Conservation (phyloP, 2,113 vertebrate species). For the Bothrops jararaca region DNA sequence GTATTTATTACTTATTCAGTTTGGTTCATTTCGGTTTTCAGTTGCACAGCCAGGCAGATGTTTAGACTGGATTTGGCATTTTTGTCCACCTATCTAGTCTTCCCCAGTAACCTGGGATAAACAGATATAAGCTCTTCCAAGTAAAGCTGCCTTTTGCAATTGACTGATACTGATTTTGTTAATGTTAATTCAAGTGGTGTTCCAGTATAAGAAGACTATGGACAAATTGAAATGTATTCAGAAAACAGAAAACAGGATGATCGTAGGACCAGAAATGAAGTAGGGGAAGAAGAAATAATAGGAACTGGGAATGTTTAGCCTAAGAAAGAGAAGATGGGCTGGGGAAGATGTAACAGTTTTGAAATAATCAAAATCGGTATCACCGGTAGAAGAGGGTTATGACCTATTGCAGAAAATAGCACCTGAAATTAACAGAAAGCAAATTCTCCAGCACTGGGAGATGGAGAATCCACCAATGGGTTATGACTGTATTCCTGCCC, state of each 20-base stretch:
- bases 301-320: neutral
- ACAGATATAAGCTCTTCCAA: neutral
- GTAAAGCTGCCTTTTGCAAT: neutral
- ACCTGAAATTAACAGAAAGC: neutral
- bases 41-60: neutral
- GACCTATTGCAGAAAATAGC: neutral
- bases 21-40: neutral
- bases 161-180: neutral
- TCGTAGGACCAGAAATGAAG: neutral
- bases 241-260: neutral
- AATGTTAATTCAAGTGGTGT: neutral
- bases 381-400: neutral
- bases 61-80: neutral
- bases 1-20: neutral
- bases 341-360: neutral
- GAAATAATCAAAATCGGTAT: neutral
- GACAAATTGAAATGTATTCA: neutral
- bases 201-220: neutral
- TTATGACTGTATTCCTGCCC: no score
- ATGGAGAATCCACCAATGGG: no score
- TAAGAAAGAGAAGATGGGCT: neutral
- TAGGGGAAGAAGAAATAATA: neutral
- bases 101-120: neutral
- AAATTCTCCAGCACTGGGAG: no score
- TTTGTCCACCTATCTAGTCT: neutral